phyloP scores from a whole-genome alignment of 2,797 vertebrate species.

The Philypnodon macrostomus region DNA sequence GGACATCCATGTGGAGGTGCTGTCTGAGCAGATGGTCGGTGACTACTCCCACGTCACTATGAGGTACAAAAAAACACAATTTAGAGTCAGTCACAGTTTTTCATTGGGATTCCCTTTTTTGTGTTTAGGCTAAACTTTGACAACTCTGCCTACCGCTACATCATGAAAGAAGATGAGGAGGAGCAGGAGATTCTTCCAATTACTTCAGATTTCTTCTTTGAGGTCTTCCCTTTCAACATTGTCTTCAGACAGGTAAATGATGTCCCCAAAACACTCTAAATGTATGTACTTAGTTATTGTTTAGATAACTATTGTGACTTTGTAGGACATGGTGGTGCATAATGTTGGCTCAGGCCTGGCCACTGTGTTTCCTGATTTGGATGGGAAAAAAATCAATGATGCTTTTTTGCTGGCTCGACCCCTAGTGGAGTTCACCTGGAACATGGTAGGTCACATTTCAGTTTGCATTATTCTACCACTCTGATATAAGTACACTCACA shows the following conservation, averaged over 20 bases:
- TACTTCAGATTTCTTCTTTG: conserved; percentile 80
- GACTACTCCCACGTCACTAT: conserved; percentile 81
- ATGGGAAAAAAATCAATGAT: conserved; percentile 79
- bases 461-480: no score
- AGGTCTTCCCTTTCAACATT: conserved; percentile 81
- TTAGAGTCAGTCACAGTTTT: not conserved
- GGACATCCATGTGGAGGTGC: conserved; percentile 79
- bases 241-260: conserved; percentile 77
- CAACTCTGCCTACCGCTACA: conserved; percentile 80
- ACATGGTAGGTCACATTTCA: conserved; percentile 65
- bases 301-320: not conserved
- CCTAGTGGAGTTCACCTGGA: conserved; percentile 81
- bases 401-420: conserved; percentile 76
- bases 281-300: no score
- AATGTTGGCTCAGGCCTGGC: conserved; percentile 76
- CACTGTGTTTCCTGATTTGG: conserved; percentile 78
- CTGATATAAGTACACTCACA: no score
- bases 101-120: not conserved
- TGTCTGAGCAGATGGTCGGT: conserved; percentile 78
- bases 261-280: no score
- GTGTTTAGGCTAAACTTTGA: conserved; percentile 76
- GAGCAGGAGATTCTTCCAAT: conserved; percentile 80
- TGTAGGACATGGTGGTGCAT: conserved; percentile 80
- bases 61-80: conserved; percentile 60
- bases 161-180: conserved; percentile 78